A percentile compares a stretch with the other conserved stretches of the same genome.
Conservation (phyloP, 2,113 vertebrate species). For the Rana temporaria region DNA sequence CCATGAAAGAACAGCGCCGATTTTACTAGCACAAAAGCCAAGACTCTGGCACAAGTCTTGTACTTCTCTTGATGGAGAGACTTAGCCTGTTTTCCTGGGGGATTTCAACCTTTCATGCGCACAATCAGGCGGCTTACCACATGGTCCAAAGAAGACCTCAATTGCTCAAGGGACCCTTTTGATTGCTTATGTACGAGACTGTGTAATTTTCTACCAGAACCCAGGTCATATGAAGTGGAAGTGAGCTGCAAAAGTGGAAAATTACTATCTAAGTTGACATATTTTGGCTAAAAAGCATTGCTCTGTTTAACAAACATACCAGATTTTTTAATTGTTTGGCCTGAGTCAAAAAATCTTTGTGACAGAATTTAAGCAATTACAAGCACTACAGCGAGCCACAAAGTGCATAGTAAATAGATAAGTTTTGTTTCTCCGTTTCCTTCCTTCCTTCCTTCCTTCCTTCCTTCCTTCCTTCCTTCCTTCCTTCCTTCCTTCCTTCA, state of each 20-base stretch:
- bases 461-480: too few relatives aligned
- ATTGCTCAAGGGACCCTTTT: constrained; percentile 36
- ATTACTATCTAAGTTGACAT: constrained; percentile 39
- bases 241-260: constrained; percentile 21
- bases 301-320: constrained; percentile 28
- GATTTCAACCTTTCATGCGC: constrained; percentile 50
- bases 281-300: constrained; percentile 18
- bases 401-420: neutral
- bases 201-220: constrained; percentile 32
- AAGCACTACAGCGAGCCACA: neutral
- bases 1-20: constrained; percentile 45
- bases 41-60: constrained; percentile 49
- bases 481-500: too few relatives aligned
- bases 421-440: too few relatives aligned
- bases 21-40: constrained; percentile 50
- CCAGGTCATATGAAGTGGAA: constrained; percentile 29
- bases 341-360: neutral
- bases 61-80: constrained; percentile 44
- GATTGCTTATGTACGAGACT: constrained; percentile 40
- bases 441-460: too few relatives aligned
- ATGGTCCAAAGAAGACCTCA: constrained; percentile 51
- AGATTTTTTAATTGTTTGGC: constrained; percentile 31
- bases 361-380: neutral
- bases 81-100: constrained; percentile 42
- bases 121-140: constrained; percentile 44